Percentiles rank a stretch among this genome's conserved stretches.
These are phyloP conservation scores for Serinus canaria DNA, from an alignment of 2,113 vertebrate species.

Conservation along the genomic window DNA sequence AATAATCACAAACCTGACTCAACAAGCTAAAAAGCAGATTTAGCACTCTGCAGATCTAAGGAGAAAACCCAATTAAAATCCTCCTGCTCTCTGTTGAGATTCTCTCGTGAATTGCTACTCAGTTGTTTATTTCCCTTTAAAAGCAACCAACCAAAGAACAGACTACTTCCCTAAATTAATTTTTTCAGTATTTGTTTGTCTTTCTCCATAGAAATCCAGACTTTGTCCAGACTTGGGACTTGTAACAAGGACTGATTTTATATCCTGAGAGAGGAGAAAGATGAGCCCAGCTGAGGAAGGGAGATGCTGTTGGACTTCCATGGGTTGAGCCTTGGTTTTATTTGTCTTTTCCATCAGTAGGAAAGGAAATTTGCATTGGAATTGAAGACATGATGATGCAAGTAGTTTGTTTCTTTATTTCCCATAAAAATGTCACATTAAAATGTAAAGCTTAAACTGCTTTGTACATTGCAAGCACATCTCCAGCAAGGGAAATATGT, in stretches of 20 bases:
- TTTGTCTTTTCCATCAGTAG: background rate
- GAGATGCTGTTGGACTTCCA: background rate
- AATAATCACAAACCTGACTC: background rate
- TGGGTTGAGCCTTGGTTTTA: background rate
- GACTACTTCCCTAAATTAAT: slow-evolving; percentile 12
- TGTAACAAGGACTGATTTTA: background rate
- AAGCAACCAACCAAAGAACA: slow-evolving; percentile 4
- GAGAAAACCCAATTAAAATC: background rate
- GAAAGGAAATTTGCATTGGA: background rate
- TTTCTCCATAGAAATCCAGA: slow-evolving; percentile 47
- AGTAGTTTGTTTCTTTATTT: background rate
- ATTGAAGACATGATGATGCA: background rate
- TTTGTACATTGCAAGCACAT: background rate
- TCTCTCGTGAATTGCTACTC: background rate
- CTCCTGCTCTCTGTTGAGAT: background rate
- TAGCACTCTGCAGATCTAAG: background rate
- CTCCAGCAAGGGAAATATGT: background rate
- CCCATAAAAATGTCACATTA: background rate
- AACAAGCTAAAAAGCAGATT: background rate
- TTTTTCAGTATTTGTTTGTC: slow-evolving; percentile 33
- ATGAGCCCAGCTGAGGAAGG: background rate
- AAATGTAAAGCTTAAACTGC: background rate
- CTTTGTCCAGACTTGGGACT: background rate
- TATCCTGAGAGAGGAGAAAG: background rate
- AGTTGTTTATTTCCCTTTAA: slow-evolving; percentile 17